Conservation (phyloP, 2,888 invertebrate species). For the Sphaeridia pumilis region DNA sequence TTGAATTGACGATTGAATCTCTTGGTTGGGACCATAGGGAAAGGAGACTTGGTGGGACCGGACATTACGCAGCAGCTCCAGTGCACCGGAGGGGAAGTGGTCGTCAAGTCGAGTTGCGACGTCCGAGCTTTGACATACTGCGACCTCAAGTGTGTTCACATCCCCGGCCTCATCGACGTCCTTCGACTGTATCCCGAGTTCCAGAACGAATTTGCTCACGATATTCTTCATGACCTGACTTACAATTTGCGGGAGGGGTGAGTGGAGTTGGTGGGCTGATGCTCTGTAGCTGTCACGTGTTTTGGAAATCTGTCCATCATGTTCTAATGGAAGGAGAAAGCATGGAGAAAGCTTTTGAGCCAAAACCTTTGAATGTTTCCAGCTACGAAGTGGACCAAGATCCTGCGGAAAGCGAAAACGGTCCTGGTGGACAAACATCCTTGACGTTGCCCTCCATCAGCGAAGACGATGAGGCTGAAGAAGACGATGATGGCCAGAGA, state of each 20-base stretch:
- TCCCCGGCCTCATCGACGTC: constrained; percentile 79
- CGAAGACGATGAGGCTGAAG: constrained; percentile 80
- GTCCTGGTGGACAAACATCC: constrained; percentile 55
- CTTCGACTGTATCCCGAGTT: constrained; percentile 85
- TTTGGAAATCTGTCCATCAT: background rate
- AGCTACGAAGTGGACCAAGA: constrained; percentile 36
- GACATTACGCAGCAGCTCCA: constrained; percentile 69
- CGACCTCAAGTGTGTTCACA: constrained; percentile 86
- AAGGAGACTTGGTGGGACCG: constrained; percentile 89
- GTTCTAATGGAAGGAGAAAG: background rate
- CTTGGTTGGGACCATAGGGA: too few relatives aligned
- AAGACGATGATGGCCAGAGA: constrained; percentile 51
- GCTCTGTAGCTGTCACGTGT: too few relatives aligned
- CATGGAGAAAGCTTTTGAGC: background rate
- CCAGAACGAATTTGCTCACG: constrained; percentile 84
- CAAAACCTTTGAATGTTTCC: background rate
- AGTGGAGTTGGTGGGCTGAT: too few relatives aligned
- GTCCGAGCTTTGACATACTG: constrained; percentile 92
- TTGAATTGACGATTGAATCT: too few relatives aligned
- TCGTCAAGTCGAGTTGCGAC: constrained; percentile 87
- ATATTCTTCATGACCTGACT: constrained; percentile 88
- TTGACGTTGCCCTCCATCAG: constrained; percentile 83
- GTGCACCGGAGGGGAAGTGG: constrained; percentile 52
- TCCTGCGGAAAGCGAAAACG: constrained; percentile 36
- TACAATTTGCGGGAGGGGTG: constrained; percentile 88